These are phyloP conservation scores for Oryctolagus cuniculus DNA, from an alignment of 2,113 vertebrate species.

Conservation along the genomic window mOryCun1.1 NC_091443.1:53632001-53632500, in stretches of 20 bases:
- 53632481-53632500: not conserved
- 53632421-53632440: slow-evolving; percentile 23
- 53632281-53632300: slow-evolving; percentile 9
- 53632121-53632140: too few relatives aligned
- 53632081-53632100: too few relatives aligned
- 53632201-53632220: too few relatives aligned
- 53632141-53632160: too few relatives aligned
- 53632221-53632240: too few relatives aligned
- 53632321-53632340: not conserved
- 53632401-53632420: slow-evolving; percentile 38
- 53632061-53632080: too few relatives aligned
- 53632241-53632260: not conserved
- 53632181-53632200: too few relatives aligned
- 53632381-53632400: not conserved
- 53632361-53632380: not conserved
- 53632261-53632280: not conserved
- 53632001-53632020: too few relatives aligned
- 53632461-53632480: slow-evolving; percentile 18
- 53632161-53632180: too few relatives aligned
- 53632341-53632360: slow-evolving; percentile 32
- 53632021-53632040: too few relatives aligned
- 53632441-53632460: not conserved
- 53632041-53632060: too few relatives aligned
- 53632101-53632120: too few relatives aligned
- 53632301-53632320: slow-evolving; percentile 22